phyloP scores from a whole-genome alignment of 2,888 invertebrate species.

The Sthenelais limicola region DNA sequence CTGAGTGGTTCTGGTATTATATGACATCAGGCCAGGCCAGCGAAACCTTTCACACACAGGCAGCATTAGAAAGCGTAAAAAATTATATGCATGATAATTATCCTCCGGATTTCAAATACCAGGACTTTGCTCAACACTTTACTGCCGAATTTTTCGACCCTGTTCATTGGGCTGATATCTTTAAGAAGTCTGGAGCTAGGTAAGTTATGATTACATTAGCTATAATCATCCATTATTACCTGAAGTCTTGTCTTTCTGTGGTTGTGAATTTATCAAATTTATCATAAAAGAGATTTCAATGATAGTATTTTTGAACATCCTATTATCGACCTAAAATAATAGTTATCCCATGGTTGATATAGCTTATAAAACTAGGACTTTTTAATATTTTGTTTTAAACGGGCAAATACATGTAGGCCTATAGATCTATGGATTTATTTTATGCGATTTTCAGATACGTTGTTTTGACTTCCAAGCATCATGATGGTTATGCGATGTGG shows the following conservation, averaged over 20 bases:
- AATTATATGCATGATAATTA: conserved; percentile 87
- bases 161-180: conserved; percentile 85
- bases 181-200: conserved; percentile 88
- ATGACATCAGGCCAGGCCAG: conserved; percentile 56
- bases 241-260: no score
- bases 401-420: not conserved
- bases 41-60: conserved; percentile 51
- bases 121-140: conserved; percentile 89
- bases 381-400: not conserved
- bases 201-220: conserved; percentile 68
- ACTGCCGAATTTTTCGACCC: conserved; percentile 90
- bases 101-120: conserved; percentile 88
- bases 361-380: not conserved
- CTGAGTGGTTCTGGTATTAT: conserved; percentile 70
- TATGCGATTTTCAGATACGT: conserved; percentile 24
- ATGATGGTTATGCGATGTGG: conserved; percentile 38
- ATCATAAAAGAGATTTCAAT: no score
- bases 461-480: conserved; percentile 28
- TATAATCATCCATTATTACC: not conserved
- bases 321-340: no score
- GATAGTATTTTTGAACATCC: no score
- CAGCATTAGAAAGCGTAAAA: conserved; percentile 50
- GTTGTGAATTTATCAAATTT: no score
- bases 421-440: not conserved
- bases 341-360: no score